A percentile compares a stretch with the other conserved stretches of the same genome.
These are phyloP conservation scores for Trachelus tabidus DNA, from an alignment of 2,888 invertebrate genomes.

Conservation along the genomic window DNA sequence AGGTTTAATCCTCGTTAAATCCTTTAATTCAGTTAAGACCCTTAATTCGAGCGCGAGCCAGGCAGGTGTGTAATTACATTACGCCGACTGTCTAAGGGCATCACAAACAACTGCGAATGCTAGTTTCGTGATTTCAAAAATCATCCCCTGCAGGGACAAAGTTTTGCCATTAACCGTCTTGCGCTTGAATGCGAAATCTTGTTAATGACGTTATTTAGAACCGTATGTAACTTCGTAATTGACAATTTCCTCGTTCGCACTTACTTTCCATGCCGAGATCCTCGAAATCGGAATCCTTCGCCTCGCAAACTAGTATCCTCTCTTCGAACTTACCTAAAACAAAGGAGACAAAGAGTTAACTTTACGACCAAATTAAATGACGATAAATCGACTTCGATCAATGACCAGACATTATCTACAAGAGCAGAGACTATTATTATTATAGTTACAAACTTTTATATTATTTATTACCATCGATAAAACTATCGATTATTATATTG, in stretches of 20 bases:
- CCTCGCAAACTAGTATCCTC: neutral
- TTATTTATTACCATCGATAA: neutral
- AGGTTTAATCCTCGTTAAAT: conserved; percentile 7
- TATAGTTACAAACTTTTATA: neutral
- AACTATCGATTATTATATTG: neutral
- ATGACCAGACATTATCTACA: neutral
- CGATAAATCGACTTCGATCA: neutral
- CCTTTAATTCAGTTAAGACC: conserved; percentile 6
- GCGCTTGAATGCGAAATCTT: neutral
- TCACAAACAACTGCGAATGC: conserved; percentile 1
- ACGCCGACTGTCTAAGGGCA: neutral
- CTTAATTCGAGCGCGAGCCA: neutral
- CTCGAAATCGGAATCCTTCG: neutral
- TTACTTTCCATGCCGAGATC: neutral
- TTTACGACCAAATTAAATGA: neutral
- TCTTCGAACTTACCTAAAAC: neutral
- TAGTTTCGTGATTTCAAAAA: neutral
- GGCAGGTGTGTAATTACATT: conserved; percentile 7
- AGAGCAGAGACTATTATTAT: neutral
- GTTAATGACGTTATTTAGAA: neutral
- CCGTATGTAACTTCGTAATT: neutral
- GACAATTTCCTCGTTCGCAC: neutral
- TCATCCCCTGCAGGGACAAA: neutral
- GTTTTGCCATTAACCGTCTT: neutral
- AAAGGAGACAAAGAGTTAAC: neutral